Evolutionary conservation across 2,797 vertebrate genomes (phyloP), one percentile per base, ranked within the genome.

Genomic region (Enteromius fasciolatus): DNA sequence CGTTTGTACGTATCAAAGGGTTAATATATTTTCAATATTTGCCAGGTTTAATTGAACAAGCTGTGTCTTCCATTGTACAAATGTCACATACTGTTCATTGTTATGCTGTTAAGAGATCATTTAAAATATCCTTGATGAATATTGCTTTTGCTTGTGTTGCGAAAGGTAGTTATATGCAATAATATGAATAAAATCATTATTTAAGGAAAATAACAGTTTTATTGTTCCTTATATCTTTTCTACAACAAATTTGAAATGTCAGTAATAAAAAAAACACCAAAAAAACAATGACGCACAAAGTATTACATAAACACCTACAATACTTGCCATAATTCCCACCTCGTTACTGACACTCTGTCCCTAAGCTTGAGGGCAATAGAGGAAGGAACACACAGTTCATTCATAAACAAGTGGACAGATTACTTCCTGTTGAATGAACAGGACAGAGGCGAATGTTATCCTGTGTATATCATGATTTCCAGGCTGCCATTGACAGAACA

Each of bases 131-230:
- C 87, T 92, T 90, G 89, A 93, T 20, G 57, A 92, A 90, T 92
- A 90, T 92, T 90, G 90, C 90, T 93, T 92, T 93, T 87, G 92
- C 94, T 92, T 93, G 92, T 93, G 92, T 92, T 92, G 88, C 93
- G 89, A 93, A 90, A 93, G 81, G 91, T 92, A 92, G 92, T 87
- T 86, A 91, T 89, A 89, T 91, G 90, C 86, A 91, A 87, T 93
- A 94, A 94, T 92, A 90, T 91, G 93, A 94, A 93, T 93, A 93
- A 94, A 94, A 80, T 89, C 82, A 92, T 91, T 92, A 93, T 94
- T 94, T 93, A 93, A 93, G 89, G 82, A 90, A 76, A 75, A 78
- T n/a, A 18, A 41, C 2, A 20, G 1, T 80, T 66, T 64, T 84
- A 33, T 57, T 64, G 4, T 77, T n/a, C 2, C 31, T 57, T 28